phyloP scores from a whole-genome alignment of 1,140 invertebrate genomes.

The Pectinophora gossypiella region DNA sequence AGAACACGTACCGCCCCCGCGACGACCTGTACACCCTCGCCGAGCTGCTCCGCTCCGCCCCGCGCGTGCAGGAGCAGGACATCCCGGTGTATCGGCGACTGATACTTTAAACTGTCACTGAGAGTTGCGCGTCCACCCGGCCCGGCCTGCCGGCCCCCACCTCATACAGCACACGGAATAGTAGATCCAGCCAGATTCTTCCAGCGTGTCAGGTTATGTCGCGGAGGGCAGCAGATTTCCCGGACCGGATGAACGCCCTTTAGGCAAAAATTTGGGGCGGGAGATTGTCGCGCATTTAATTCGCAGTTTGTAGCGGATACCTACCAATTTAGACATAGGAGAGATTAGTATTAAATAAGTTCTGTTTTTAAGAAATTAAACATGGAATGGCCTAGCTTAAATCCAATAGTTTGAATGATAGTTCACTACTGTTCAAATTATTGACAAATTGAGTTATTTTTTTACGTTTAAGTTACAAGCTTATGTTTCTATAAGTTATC shows the following conservation, averaged over 20 bases:
- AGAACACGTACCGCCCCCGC: slow-evolving; percentile 57
- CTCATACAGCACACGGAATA: background rate
- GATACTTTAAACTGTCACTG: slow-evolving; percentile 56
- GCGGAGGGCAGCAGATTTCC: slow-evolving; percentile 5
- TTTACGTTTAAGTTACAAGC: too few species aligned
- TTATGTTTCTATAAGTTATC: background rate
- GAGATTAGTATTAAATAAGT: slow-evolving; percentile 14
- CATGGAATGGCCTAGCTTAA: slow-evolving; percentile 19
- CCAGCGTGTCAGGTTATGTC: background rate
- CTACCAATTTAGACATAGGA: slow-evolving; percentile 35
- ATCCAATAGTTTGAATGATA: background rate
- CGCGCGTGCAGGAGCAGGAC: slow-evolving; percentile 62
- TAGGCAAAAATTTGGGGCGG: slow-evolving; percentile 28
- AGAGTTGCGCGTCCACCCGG: slow-evolving; percentile 35
- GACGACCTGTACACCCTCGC: slow-evolving; percentile 71
- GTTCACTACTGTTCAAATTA: background rate
- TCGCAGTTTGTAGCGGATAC: slow-evolving; percentile 46
- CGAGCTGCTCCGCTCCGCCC: slow-evolving; percentile 66
- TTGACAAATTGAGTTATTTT: too few species aligned
- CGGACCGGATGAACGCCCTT: slow-evolving; percentile 21
- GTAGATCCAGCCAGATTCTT: background rate
- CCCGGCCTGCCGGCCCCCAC: slow-evolving; percentile 11
- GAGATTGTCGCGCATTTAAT: slow-evolving; percentile 50
- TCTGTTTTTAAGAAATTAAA: slow-evolving; percentile 14
- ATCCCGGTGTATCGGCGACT: slow-evolving; percentile 68